Percentiles rank a stretch among this genome's conserved stretches.
Evolutionary conservation across 1,140 invertebrate species (phyloP).

Genomic region (Nasonia longicornis): DNA sequence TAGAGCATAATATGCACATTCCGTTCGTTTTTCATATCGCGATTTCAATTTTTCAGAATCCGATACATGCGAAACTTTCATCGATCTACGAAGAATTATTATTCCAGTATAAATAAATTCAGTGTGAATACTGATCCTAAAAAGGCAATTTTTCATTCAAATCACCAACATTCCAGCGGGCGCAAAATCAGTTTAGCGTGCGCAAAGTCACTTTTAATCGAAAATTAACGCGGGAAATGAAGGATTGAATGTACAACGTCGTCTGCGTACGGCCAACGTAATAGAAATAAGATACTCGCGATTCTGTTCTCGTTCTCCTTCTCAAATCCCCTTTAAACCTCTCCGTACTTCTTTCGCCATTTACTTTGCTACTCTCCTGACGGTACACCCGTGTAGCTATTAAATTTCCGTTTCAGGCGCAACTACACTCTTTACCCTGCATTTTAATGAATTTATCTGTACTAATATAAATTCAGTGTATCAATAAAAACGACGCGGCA

Average conservation of each 20-base stretch:
- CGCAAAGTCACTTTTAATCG: neutral
- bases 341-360: neutral
- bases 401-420: neutral
- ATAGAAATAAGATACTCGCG: slow-evolving; percentile 19
- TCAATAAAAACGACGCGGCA: too few relatives aligned
- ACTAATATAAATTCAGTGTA: too few relatives aligned
- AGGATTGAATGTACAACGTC: neutral
- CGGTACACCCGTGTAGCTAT: neutral
- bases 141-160: too few relatives aligned
- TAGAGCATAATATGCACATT: too few relatives aligned
- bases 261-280: neutral
- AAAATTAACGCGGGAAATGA: slow-evolving; percentile 4
- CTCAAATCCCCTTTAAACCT: slow-evolving; percentile 25
- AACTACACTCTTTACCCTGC: neutral
- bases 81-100: too few relatives aligned
- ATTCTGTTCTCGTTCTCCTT: neutral
- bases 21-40: too few relatives aligned
- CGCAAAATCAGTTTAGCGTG: neutral
- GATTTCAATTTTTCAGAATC: too few relatives aligned
- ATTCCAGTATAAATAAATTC: too few relatives aligned
- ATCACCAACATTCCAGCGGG: too few relatives aligned
- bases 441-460: neutral
- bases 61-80: too few relatives aligned
- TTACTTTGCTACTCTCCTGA: neutral
- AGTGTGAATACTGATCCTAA: too few relatives aligned